These are phyloP conservation scores for Pegoplata infirma DNA, from an alignment of 2,888 invertebrate genomes.

Conservation along the genomic window DNA sequence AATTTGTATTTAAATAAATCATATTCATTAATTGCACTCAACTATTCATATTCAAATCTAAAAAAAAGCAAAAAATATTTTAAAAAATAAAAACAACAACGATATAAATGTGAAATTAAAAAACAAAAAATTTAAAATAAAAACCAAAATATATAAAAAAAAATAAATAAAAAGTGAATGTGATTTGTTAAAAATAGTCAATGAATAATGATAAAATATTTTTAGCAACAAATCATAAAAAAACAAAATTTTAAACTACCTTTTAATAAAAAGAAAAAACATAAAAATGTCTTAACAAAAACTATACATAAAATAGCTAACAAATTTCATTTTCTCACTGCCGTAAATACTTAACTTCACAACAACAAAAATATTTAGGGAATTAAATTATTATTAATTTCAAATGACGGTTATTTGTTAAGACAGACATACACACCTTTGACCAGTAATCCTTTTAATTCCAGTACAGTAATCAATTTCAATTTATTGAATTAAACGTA, in stretches of 20 bases:
- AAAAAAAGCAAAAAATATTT: neutral
- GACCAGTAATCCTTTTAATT: conserved; percentile 4
- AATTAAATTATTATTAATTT: conserved; percentile 28
- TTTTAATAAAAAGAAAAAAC: conserved; percentile 22
- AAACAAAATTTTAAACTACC: conserved; percentile 39
- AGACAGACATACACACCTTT: conserved; percentile 1
- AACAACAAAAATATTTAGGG: conserved; percentile 18
- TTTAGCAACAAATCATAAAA: conserved; percentile 35
- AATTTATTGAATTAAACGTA: conserved; percentile 12
- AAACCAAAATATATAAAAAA: conserved; percentile 12
- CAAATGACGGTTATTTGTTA: conserved; percentile 15
- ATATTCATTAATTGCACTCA: conserved; percentile 46
- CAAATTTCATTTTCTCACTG: conserved; percentile 50
- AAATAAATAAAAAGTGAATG: conserved; percentile 37
- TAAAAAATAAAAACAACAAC: conserved; percentile 45
- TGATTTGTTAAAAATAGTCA: conserved; percentile 56
- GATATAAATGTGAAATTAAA: conserved; percentile 41
- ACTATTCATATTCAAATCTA: conserved; percentile 2
- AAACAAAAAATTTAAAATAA: conserved; percentile 22
- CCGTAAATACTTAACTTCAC: conserved; percentile 35
- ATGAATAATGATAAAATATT: conserved; percentile 30
- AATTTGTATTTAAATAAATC: conserved; percentile 20
- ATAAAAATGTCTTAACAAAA: conserved; percentile 34
- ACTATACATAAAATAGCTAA: no score
- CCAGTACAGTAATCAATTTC: neutral